Percentiles rank a stretch among this genome's conserved stretches.
phyloP scores from a whole-genome alignment of 1,140 invertebrate genomes.

The Bilobella aurantiaca region DNA sequence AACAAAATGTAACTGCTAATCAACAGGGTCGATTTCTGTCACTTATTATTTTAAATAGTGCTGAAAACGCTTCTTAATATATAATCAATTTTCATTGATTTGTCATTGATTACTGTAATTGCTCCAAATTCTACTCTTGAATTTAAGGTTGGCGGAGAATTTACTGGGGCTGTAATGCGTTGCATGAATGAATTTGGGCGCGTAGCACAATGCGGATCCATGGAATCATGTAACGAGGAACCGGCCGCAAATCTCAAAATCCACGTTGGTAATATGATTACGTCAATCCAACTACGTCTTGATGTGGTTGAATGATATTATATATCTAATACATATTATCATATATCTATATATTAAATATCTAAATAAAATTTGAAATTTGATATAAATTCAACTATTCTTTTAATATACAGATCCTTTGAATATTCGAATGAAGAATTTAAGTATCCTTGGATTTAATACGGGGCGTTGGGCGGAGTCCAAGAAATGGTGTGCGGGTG shows the following conservation, averaged over 20 bases:
- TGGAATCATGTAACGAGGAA: conserved; percentile 18
- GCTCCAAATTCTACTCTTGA: too few relatives aligned
- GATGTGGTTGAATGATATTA: too few relatives aligned
- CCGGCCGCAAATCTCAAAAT: not conserved
- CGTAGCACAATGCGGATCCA: conserved; percentile 43
- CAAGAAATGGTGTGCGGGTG: conserved; percentile 45
- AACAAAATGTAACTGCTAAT: too few relatives aligned
- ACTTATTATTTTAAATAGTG: too few relatives aligned
- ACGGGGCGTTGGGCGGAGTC: conserved; percentile 42
- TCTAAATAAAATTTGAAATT: too few relatives aligned
- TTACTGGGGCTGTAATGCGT: conserved; percentile 39
- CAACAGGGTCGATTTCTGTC: too few relatives aligned
- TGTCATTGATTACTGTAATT: not conserved
- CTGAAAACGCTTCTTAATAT: too few relatives aligned
- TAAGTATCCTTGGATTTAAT: conserved; percentile 52
- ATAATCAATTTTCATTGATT: not conserved
- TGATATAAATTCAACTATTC: too few relatives aligned
- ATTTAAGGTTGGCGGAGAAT: conserved; percentile 42
- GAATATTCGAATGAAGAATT: conserved; percentile 38
- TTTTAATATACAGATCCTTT: too few relatives aligned
- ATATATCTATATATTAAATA: too few relatives aligned
- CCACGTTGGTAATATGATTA: not conserved
- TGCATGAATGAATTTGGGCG: conserved; percentile 41
- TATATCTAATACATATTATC: too few relatives aligned
- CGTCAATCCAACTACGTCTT: not conserved